Evolutionary conservation across 1,140 invertebrate genomes (phyloP).

Genomic region (Caenorhabditis tropicalis): DNA sequence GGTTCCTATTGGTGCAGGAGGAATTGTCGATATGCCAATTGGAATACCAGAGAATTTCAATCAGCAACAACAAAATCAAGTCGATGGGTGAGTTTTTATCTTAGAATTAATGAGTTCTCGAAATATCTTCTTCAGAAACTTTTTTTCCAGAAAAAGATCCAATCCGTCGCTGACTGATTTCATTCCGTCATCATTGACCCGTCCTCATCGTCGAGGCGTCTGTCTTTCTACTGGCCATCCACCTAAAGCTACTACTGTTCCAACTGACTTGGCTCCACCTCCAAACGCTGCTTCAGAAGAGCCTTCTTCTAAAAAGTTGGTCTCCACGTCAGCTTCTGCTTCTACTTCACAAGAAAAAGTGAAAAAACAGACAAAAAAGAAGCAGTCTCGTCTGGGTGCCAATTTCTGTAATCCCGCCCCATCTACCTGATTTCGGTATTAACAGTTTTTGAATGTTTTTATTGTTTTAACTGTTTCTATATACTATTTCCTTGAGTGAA

Average conservation of each 20-base stretch:
- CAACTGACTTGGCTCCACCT: not conserved
- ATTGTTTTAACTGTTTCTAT: no score
- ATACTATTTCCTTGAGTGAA: not conserved
- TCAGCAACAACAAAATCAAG: not conserved
- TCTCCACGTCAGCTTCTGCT: not conserved
- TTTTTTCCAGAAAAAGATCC: not conserved
- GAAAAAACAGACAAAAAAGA: slow-evolving; percentile 19
- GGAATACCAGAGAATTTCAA: not conserved
- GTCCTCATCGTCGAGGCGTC: not conserved
- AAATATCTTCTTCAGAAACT: no score
- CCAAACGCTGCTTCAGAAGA: not conserved
- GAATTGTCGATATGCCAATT: not conserved
- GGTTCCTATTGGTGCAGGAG: no score
- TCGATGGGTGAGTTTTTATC: not conserved
- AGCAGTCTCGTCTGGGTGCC: not conserved
- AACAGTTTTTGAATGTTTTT: not conserved
- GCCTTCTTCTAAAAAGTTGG: not conserved
- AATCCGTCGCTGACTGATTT: not conserved
- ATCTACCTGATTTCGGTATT: not conserved
- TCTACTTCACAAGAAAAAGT: not conserved
- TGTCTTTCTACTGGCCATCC: not conserved
- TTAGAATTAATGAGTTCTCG: not conserved
- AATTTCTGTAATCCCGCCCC: not conserved
- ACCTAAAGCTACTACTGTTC: not conserved
- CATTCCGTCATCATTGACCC: not conserved